A percentile compares a stretch with the other conserved stretches of the same genome.
Conservation (phyloP, 2,888 invertebrate genomes). For the Abrostola triplasia region DNA sequence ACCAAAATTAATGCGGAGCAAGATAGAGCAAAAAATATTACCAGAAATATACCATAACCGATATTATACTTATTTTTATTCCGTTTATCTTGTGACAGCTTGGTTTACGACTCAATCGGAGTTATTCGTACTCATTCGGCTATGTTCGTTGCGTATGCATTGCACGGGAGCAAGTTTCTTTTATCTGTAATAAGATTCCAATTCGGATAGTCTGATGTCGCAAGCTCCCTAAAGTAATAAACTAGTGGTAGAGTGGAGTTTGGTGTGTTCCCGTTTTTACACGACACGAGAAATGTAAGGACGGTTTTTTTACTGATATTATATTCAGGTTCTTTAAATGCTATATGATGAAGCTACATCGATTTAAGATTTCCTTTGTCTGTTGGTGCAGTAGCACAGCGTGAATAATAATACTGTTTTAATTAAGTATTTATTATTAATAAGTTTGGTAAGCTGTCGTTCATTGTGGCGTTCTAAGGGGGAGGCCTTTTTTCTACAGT, state of each 20-base stretch:
- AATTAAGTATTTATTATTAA: too few relatives aligned
- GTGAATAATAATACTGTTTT: too few relatives aligned
- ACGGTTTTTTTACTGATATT: neutral
- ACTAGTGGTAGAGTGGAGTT: slow-evolving; percentile 71
- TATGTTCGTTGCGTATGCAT: slow-evolving; percentile 77
- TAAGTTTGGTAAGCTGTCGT: too few relatives aligned
- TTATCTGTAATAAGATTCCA: slow-evolving; percentile 87
- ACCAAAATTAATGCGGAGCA: slow-evolving; percentile 20
- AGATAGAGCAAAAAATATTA: slow-evolving; percentile 43
- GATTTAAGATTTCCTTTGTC: too few relatives aligned
- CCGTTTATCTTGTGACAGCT: slow-evolving; percentile 66
- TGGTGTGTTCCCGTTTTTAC: slow-evolving; percentile 64
- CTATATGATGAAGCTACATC: too few relatives aligned
- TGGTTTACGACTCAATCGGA: slow-evolving; percentile 68
- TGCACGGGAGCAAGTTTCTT: slow-evolving; percentile 80
- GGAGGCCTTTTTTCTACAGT: too few relatives aligned
- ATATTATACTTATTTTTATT: slow-evolving; percentile 65
- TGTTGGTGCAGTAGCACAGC: too few relatives aligned
- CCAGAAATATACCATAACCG: slow-evolving; percentile 40
- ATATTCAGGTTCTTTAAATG: too few relatives aligned
- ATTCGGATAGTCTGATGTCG: slow-evolving; percentile 77
- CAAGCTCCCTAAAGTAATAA: slow-evolving; percentile 85
- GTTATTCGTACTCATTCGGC: slow-evolving; percentile 51
- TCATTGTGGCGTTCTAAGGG: too few relatives aligned
- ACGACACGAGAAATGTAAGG: slow-evolving; percentile 43